Conservation (phyloP, 2,888 invertebrate genomes). For the Caradrina kadenii region DNA sequence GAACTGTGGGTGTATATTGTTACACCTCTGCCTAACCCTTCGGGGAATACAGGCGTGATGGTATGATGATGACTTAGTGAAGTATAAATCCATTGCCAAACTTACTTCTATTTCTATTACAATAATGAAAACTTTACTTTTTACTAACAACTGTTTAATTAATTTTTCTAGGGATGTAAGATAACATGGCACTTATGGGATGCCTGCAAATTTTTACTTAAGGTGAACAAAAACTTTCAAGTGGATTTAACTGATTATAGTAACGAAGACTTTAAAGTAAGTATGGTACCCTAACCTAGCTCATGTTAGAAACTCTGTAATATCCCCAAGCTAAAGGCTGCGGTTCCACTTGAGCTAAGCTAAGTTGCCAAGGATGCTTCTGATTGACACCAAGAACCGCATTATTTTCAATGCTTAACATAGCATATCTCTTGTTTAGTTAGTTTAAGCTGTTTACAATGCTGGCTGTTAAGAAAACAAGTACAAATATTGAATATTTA, state of each 20-base stretch:
- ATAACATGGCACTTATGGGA: conserved; percentile 87
- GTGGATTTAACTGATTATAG: conserved; percentile 27
- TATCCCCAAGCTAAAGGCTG: too few species aligned
- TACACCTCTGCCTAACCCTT: too few species aligned
- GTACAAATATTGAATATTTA: neutral
- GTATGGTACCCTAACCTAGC: neutral
- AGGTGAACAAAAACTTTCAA: conserved; percentile 73
- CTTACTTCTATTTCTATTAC: neutral
- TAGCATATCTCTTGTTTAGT: too few species aligned
- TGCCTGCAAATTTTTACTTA: conserved; percentile 82
- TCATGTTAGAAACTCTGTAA: neutral
- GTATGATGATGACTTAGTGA: too few species aligned
- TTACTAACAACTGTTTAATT: neutral
- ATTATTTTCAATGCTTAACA: too few species aligned
- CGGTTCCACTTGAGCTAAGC: too few species aligned
- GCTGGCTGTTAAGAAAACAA: neutral
- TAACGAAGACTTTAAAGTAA: conserved; percentile 64
- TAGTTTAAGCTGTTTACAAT: neutral
- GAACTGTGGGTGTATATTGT: too few species aligned
- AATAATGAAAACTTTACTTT: neutral
- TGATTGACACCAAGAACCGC: too few species aligned
- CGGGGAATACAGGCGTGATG: too few species aligned
- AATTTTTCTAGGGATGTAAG: conserved; percentile 78
- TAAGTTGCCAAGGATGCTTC: too few species aligned
- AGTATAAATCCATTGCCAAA: neutral